Percentiles rank a stretch among this genome's conserved stretches.
Evolutionary conservation across 2,113 vertebrate species (phyloP).

Genomic region (Halichoerus grypus): DNA sequence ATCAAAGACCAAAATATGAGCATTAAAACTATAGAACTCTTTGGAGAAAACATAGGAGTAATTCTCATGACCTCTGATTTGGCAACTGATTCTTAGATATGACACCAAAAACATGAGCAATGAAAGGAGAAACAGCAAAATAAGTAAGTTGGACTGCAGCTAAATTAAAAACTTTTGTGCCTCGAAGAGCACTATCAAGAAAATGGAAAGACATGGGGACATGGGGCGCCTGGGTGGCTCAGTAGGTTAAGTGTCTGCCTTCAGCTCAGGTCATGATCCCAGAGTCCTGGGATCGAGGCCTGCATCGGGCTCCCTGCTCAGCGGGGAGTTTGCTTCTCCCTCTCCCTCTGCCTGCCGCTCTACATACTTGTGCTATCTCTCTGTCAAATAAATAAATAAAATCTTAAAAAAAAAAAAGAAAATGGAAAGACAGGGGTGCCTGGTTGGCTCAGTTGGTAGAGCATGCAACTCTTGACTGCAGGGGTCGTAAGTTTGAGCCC

Average conservation of each 20-base stretch:
- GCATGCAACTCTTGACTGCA: not conserved
- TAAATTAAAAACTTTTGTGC: not conserved
- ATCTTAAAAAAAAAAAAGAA: not conserved
- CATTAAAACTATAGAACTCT: not conserved
- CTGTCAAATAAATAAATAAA: no score
- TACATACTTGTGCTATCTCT: no score
- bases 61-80: not conserved
- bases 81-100: not conserved
- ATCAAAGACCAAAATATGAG: not conserved
- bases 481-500: not conserved
- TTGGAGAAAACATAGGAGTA: not conserved
- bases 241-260: no score
- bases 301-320: no score
- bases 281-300: no score
- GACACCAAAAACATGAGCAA: slow-evolving; percentile 16
- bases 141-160: not conserved
- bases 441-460: not conserved
- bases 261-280: no score
- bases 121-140: not conserved
- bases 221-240: not conserved
- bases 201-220: not conserved
- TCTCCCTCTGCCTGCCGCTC: no score
- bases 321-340: no score
- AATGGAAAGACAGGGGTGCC: not conserved
- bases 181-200: slow-evolving; percentile 1